These are phyloP conservation scores for Agonopterix heracliana DNA, from an alignment of 2,888 invertebrate genomes.

Conservation along the genomic window DNA sequence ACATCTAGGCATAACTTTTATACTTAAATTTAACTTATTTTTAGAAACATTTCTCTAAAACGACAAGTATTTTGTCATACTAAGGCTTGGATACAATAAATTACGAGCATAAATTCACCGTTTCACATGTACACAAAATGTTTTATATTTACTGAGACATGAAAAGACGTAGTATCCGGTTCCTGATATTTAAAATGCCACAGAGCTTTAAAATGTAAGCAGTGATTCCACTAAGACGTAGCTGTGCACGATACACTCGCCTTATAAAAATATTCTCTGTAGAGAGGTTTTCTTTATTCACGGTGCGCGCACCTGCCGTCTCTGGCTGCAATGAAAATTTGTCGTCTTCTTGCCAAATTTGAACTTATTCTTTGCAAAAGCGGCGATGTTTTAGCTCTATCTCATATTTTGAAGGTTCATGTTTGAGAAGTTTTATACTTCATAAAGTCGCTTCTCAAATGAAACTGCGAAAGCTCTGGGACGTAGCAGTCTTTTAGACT, in stretches of 20 bases:
- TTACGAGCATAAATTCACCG: too few relatives aligned
- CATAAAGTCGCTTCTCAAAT: slow-evolving; percentile 30
- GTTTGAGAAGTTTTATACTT: slow-evolving; percentile 26
- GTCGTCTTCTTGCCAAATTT: slow-evolving; percentile 60
- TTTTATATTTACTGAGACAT: slow-evolving; percentile 12
- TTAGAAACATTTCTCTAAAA: too few relatives aligned
- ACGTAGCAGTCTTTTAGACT: slow-evolving; percentile 16
- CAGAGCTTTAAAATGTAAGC: slow-evolving; percentile 42
- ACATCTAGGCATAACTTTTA: too few relatives aligned
- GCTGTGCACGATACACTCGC: slow-evolving; percentile 27
- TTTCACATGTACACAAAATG: not conserved
- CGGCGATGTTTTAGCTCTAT: slow-evolving; percentile 32
- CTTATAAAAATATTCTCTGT: slow-evolving; percentile 54
- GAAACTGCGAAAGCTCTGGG: slow-evolving; percentile 23
- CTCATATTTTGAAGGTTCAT: slow-evolving; percentile 37
- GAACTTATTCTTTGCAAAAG: slow-evolving; percentile 48
- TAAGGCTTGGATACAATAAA: too few relatives aligned
- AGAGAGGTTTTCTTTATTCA: slow-evolving; percentile 50
- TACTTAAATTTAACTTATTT: too few relatives aligned
- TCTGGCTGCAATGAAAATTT: slow-evolving; percentile 58
- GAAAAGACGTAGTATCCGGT: slow-evolving; percentile 24
- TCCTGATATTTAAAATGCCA: slow-evolving; percentile 34
- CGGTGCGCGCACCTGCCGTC: slow-evolving; percentile 53
- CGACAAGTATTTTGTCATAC: too few relatives aligned
- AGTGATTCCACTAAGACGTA: slow-evolving; percentile 31